Evolutionary conservation across 1,140 invertebrate genomes (phyloP).

Genomic region (Subanguina moxae): DNA sequence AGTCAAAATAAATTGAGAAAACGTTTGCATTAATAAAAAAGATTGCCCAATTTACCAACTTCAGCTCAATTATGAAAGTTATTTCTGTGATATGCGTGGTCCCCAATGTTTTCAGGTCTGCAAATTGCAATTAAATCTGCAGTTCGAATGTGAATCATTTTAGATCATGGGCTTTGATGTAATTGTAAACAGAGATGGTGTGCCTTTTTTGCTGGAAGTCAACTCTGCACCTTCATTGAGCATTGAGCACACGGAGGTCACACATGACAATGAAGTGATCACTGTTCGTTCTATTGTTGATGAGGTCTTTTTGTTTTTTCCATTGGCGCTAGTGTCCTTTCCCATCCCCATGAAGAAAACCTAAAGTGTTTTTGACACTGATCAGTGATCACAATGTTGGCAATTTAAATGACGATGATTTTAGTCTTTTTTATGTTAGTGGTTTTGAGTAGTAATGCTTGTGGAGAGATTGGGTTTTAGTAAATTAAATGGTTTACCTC

Average conservation of each 20-base stretch:
- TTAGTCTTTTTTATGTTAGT: too few species aligned
- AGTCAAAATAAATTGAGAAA: too few species aligned
- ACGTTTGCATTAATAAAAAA: background rate
- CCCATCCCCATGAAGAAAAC: too few species aligned
- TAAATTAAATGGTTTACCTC: too few species aligned
- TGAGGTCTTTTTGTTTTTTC: slow-evolving; percentile 49
- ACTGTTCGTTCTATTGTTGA: slow-evolving; percentile 56
- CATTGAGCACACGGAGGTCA: slow-evolving; percentile 57
- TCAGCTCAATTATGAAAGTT: slow-evolving; percentile 57
- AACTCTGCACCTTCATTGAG: slow-evolving; percentile 63
- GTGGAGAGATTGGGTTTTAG: too few species aligned
- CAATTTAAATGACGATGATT: too few species aligned
- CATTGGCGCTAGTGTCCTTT: too few species aligned
- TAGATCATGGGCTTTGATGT: slow-evolving; percentile 64
- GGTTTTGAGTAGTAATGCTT: too few species aligned
- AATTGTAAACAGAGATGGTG: slow-evolving; percentile 60
- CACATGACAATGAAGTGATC: slow-evolving; percentile 14
- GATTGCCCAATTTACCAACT: too few species aligned
- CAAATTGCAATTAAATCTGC: background rate
- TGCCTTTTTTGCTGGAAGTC: slow-evolving; percentile 62
- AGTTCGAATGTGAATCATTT: background rate
- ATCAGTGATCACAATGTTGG: too few species aligned
- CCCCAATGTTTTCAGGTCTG: slow-evolving; percentile 63
- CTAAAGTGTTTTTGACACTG: too few species aligned
- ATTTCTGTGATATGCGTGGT: slow-evolving; percentile 58